Evolutionary conservation across 2,797 vertebrate genomes (phyloP), one percentile per base, ranked within the genome.

Genomic region (Amniataba percoides): DNA sequence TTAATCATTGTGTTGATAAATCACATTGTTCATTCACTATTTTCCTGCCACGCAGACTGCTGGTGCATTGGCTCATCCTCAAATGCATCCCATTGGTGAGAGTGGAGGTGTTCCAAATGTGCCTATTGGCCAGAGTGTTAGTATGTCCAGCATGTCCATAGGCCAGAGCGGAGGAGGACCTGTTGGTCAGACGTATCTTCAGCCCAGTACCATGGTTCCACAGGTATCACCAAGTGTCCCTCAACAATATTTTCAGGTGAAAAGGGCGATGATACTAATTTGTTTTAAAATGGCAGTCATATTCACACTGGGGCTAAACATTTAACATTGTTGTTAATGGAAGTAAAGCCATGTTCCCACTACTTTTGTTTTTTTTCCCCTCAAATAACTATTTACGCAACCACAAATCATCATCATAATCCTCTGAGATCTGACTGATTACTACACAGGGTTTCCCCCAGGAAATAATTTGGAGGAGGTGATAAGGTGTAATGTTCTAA

Each of bases 161-260:
- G 88, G 92, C 51, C 93, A 95, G 78, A 94, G 92, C 83, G 91
- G 90, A 88, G 94, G 89, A 39, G 89, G 82, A 52, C 80, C 91
- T 68, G 85, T 79, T 85, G 91, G 87, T 81, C 91, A 95, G 89
- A 89, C 86, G n/a, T 91, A 95, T 90, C 90, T 95, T 90, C 95
- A 95, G 78, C 91, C 94, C 71, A 87, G 78, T 74, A 75, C 92
- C 77, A 85, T 95, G 89, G 94, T 95, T 89, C 86, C 94, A 52
- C 96, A 96, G 88, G 87, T 95, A 84, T 95, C 94, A 45, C 91
- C 93, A 88, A 89, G 91, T 92, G 85, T 93, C 83, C 87, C 93
- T 69, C 95, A 95, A 85, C 95, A 95, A 66, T 91, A 93, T 88
- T 89, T 95, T 88, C 94, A 95, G 92, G 93, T 95, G 88, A 96